Evolutionary conservation across 2,113 vertebrate genomes (phyloP).

Genomic region (Rhipidura dahli): DNA sequence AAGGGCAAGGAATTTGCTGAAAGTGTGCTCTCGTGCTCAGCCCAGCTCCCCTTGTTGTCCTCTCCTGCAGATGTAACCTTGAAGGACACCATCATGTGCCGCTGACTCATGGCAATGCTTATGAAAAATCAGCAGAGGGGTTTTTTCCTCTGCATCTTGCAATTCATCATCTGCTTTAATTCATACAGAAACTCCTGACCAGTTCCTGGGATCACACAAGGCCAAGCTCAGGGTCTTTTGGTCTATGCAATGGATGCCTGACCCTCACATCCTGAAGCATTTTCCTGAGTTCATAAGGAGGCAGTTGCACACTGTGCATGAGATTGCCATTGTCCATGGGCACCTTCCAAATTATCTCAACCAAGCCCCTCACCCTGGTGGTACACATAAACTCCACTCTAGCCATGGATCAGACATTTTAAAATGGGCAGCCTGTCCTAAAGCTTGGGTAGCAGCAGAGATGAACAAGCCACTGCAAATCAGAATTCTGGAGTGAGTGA

Average conservation of each 20-base stretch:
- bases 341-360: background rate
- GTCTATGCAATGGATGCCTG: background rate
- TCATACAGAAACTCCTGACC: background rate
- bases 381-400: background rate
- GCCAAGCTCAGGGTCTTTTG: background rate
- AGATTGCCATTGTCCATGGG: rapidly evolving
- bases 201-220: background rate
- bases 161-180: background rate
- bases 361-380: background rate
- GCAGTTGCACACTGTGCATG: background rate
- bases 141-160: background rate
- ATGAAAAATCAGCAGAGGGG: background rate
- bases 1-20: slow-evolving; percentile 61
- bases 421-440: background rate
- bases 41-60: slow-evolving; percentile 16
- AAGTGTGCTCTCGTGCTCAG: background rate
- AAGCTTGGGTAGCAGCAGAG: background rate
- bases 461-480: background rate
- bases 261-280: background rate
- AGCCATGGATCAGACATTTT: background rate
- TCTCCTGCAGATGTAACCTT: slow-evolving; percentile 48
- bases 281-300: background rate
- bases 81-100: slow-evolving; percentile 16
- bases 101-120: slow-evolving; percentile 50
- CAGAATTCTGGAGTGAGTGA: background rate